Base-by-base conservation (phyloP, 2,113 vertebrate genomes). In the Coptodon bakossiorum region DNA sequence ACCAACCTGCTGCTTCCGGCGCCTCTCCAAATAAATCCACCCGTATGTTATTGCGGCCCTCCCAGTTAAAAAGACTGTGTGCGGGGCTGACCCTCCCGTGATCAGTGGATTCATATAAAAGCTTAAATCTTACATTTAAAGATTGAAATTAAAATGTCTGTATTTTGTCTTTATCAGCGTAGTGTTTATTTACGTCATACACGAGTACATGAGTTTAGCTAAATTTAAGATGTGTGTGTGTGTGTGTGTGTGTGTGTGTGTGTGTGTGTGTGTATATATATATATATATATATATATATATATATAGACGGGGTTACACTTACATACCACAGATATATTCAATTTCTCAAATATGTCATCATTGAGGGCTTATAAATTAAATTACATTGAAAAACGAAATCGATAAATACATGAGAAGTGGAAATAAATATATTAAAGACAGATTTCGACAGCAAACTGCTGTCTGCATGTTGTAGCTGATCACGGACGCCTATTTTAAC, bases 1-100 rank as follows among this genome's bases (percentile, higher is more conserved):
- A 19, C 88, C 95, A 95, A 96, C 95, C 96, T 96, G 96, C 94
- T 83, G 92, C 93, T 97, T 97, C 96, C 95, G 95, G 95, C 90
- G 89, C 79, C 90, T 89, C 84, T 85, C 36, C 80, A 79, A 52
- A 81, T 8, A 57, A 36, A 68, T 16, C 9, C 85, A 24, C 5
- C 48, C 40, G 36, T 16, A 19, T 76, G 59, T n/a, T 27, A 48
- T 56, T 3, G 22, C 7, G 81, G 6, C 61, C 68, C 79, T 66
- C 48, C 83, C 61, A 50, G 61, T 53, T 71, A 56, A 22, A 66
- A 52, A 10, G 52, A 29, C 73, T 59, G 54, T 31, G 48, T 34
- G 5, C 45, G 29, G 53, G 54, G 16, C 38, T 24, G 36, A 29
- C 38, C 19, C 1, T 57, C 22, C 31, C 7, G 34, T 27, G 53